Evolutionary conservation across 2,797 vertebrate genomes (phyloP).

Genomic region (Anguilla pacifica): DNA sequence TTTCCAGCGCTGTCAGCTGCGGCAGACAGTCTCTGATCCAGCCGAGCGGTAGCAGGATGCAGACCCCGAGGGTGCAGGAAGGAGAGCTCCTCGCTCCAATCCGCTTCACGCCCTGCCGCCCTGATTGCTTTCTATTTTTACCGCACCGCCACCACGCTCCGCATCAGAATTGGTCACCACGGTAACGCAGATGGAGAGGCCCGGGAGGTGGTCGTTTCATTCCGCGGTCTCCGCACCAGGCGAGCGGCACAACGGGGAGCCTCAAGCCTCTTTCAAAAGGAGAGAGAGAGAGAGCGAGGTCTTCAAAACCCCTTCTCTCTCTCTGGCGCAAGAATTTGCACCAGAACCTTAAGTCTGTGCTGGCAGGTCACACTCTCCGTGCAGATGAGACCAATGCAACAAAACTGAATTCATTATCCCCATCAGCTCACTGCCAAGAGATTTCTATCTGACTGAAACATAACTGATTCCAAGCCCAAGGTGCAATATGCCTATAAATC

Average conservation of each 20-base stretch:
- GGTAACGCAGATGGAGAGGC: constrained; percentile 69
- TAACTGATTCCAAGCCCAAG: constrained; percentile 50
- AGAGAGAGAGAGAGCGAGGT: not conserved
- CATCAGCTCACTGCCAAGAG: constrained; percentile 36
- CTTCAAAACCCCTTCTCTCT: not conserved
- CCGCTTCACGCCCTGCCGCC: constrained; percentile 74
- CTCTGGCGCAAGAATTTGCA: not conserved
- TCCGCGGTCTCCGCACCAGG: constrained; percentile 57
- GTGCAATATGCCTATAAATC: constrained; percentile 61
- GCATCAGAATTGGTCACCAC: constrained; percentile 78
- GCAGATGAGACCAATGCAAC: constrained; percentile 21
- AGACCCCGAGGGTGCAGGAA: constrained; percentile 58
- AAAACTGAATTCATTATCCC: constrained; percentile 51
- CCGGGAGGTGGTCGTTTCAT: constrained; percentile 61
- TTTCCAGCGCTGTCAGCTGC: constrained; percentile 71
- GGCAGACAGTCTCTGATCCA: constrained; percentile 52
- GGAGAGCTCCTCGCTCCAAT: constrained; percentile 72
- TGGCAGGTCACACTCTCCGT: not conserved
- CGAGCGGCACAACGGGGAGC: constrained; percentile 61
- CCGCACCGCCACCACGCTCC: constrained; percentile 66
- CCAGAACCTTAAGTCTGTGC: not conserved
- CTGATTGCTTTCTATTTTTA: constrained; percentile 86
- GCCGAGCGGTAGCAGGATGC: constrained; percentile 61
- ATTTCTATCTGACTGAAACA: constrained; percentile 55
- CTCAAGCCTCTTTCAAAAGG: constrained; percentile 28